These are phyloP conservation scores for Engystomops pustulosus DNA, from an alignment of 2,113 vertebrate genomes.

Conservation along the genomic window DNA sequence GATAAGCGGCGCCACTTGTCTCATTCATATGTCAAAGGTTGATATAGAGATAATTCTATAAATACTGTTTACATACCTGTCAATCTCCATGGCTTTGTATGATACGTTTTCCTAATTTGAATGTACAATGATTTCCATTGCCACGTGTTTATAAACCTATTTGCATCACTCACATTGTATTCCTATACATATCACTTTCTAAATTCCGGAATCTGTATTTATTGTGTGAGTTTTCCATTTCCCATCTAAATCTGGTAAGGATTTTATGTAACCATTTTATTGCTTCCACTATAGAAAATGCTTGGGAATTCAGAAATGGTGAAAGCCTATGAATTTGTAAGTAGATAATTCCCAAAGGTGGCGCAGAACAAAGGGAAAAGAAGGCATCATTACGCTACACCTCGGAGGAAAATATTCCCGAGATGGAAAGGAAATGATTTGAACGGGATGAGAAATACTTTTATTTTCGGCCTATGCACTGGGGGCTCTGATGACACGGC, in stretches of 20 bases:
- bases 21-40: too few relatives aligned
- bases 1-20: too few relatives aligned
- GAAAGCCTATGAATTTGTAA: slow-evolving; percentile 54
- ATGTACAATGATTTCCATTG: too few relatives aligned
- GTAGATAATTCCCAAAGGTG: slow-evolving; percentile 47
- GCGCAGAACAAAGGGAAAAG: slow-evolving; percentile 38
- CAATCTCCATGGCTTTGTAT: too few relatives aligned
- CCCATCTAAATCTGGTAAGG: background rate
- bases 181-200: background rate
- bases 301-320: slow-evolving; percentile 36
- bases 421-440: slow-evolving; percentile 19
- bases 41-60: too few relatives aligned
- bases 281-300: slow-evolving; percentile 33
- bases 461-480: slow-evolving; percentile 34
- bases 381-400: slow-evolving; percentile 22
- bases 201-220: background rate
- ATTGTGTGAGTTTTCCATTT: background rate
- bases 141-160: too few relatives aligned
- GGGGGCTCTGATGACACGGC: slow-evolving; percentile 12
- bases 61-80: too few relatives aligned
- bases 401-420: slow-evolving; percentile 40
- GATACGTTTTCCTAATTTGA: too few relatives aligned
- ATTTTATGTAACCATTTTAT: slow-evolving; percentile 39
- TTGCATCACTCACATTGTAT: too few relatives aligned
- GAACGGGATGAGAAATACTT: slow-evolving; percentile 25